Base-by-base conservation (phyloP, 2,113 vertebrate species). In the Synodontis membranacea region DNA sequence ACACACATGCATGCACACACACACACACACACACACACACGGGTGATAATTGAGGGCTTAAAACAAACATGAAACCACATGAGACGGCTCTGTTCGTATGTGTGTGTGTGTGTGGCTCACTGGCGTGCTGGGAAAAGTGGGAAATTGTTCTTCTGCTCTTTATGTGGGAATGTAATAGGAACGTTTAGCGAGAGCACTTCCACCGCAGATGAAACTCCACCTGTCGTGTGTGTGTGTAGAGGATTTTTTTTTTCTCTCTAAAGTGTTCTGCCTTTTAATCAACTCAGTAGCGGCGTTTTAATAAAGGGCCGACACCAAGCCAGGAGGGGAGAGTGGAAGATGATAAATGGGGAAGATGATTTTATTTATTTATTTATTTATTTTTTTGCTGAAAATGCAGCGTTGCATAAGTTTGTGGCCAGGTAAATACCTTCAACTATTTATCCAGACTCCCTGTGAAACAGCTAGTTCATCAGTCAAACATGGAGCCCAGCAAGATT, bases 51-150 rank as follows among this genome's bases (percentile, higher is more conserved):
- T 58, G 85, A 82, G 86, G 86, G 28, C 34, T 37, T 78, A 88
- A 84, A 86, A 70, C 72, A 84, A 91, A 91, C 85, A 86, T 60
- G 58, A 79, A 81, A 44, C 86, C 72, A 84, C 84, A 25, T 79
- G 83, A 81, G 86, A 82, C 34, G 42, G 17, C 8, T 58, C 42
- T 37, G 19, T 56, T 6, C 25, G 72, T 48, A 37, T 34, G 44
- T 76, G 17, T 42, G 72, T 46, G 39, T 50, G 44, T 76, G 23
- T 48, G 75, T 52, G 50, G 42, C 60, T 39, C 54, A 80, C 64
- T n/a, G 76, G 87, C 64, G 64, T 34, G 46, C 85, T 23, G 62
- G 4, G 84, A 17, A 84, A 89, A 83, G 86, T 80, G 82, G 21
- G 54, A 80, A 48, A 80, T 78, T 79, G 66, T 86, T 85, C 58